Conservation (phyloP, 2,113 vertebrate species). For the Periophthalmus modestus region DNA sequence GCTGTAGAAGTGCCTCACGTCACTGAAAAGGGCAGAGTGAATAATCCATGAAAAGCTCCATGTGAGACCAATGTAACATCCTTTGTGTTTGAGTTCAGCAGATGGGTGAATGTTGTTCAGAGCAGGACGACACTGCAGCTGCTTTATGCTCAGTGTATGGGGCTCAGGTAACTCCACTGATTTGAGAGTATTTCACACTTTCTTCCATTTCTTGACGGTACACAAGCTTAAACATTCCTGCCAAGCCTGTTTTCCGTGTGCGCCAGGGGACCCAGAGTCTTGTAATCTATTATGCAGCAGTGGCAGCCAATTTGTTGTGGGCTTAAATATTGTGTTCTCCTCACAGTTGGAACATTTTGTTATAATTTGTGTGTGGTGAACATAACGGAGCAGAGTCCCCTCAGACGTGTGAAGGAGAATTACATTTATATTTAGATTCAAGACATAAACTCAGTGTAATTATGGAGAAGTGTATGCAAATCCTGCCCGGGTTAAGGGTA, state of each 20-base stretch:
- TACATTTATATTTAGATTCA: conserved; percentile 11
- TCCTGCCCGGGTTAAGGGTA: not conserved
- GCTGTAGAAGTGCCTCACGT: too few species aligned
- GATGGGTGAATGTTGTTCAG: too few species aligned
- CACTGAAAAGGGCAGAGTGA: not conserved
- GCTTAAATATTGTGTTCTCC: conserved; percentile 25
- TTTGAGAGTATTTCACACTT: not conserved
- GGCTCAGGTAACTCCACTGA: not conserved
- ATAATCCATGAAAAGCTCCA: not conserved
- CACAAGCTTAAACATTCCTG: conserved; percentile 19
- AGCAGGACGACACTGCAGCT: too few species aligned
- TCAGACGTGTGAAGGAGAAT: conserved; percentile 11
- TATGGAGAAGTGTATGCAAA: not conserved
- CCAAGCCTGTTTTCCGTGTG: conserved; percentile 18
- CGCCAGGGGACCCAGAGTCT: not conserved
- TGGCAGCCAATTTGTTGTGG: conserved; percentile 15
- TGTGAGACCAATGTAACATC: not conserved
- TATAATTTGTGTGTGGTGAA: conserved; percentile 16
- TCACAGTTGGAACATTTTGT: conserved; percentile 9
- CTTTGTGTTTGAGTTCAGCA: not conserved
- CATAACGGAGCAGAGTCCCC: conserved; percentile 23
- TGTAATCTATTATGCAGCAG: not conserved
- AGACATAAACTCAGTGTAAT: not conserved
- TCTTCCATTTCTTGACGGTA: not conserved
- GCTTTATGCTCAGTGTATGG: not conserved